Conservation (phyloP, 2,888 invertebrate species). For the Nemapogon koenigi region DNA sequence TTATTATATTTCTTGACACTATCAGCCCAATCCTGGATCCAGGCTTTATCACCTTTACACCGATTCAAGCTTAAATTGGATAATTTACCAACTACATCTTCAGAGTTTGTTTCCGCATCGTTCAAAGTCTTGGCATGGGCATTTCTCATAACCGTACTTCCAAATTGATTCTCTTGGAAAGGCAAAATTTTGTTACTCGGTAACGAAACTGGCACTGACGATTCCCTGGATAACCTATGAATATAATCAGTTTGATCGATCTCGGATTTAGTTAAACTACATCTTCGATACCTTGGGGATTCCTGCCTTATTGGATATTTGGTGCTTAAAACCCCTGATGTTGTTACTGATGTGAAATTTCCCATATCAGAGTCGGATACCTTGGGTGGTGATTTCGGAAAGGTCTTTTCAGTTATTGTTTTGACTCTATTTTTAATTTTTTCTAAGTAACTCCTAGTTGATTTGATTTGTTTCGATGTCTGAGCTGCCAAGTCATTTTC, state of each 20-base stretch:
- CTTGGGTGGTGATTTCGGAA: constrained; percentile 57
- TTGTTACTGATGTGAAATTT: constrained; percentile 74
- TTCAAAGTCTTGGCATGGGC: constrained; percentile 37
- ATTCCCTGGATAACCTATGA: constrained; percentile 45
- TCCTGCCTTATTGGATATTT: constrained; percentile 40
- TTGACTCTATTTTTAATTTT: constrained; percentile 67
- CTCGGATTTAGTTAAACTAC: constrained; percentile 73
- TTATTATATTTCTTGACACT: constrained; percentile 63
- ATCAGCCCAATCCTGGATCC: constrained; percentile 72
- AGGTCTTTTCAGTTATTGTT: constrained; percentile 61
- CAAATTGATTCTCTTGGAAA: constrained; percentile 38
- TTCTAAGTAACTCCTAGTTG: constrained; percentile 64
- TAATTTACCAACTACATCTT: constrained; percentile 45
- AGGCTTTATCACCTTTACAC: constrained; percentile 59
- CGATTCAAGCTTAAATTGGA: constrained; percentile 54
- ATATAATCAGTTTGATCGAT: constrained; percentile 71
- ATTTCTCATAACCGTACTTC: constrained; percentile 43
- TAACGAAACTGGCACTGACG: constrained; percentile 49
- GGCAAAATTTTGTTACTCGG: constrained; percentile 32
- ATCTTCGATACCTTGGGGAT: constrained; percentile 42
- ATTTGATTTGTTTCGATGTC: constrained; percentile 55
- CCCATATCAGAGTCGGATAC: constrained; percentile 60
- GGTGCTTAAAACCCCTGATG: constrained; percentile 72
- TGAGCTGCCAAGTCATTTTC: constrained; percentile 51
- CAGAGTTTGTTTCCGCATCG: constrained; percentile 37